Evolutionary conservation across 2,888 invertebrate species (phyloP).

Genomic region (Arge pagana): DNA sequence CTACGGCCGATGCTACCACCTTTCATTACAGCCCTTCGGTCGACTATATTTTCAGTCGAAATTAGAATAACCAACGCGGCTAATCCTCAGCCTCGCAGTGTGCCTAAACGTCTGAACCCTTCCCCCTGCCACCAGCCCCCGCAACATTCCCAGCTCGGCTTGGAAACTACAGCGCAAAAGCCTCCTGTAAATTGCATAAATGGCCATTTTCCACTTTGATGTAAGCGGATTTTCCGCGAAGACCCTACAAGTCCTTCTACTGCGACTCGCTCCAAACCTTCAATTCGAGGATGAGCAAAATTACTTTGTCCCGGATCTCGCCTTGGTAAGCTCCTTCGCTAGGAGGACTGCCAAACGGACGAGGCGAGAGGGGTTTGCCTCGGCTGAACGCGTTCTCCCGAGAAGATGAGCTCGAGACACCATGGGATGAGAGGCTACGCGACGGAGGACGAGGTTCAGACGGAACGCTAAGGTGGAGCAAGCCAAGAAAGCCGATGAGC

Average conservation of each 20-base stretch:
- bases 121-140: not conserved
- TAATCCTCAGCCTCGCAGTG: slow-evolving; percentile 2
- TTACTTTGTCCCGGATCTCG: slow-evolving; percentile 24
- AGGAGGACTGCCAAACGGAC: not conserved
- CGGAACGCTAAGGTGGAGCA: no score
- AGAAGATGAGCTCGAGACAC: not conserved
- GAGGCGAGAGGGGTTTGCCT: not conserved
- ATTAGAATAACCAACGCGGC: slow-evolving; percentile 16
- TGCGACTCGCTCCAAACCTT: slow-evolving; percentile 11
- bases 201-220: slow-evolving; percentile 27
- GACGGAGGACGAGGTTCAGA: no score
- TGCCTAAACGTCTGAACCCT: slow-evolving; percentile 7
- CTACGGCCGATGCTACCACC: not conserved
- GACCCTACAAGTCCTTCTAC: slow-evolving; percentile 25
- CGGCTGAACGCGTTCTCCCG: not conserved
- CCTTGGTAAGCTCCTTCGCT: slow-evolving; percentile 21
- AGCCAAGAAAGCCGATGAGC: no score
- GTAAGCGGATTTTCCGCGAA: slow-evolving; percentile 25
- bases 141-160: not conserved
- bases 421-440: no score
- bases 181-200: slow-evolving; percentile 24
- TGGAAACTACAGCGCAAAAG: no score
- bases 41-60: no score
- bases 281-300: slow-evolving; percentile 24
- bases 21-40: no score